Conservation (phyloP, 2,113 vertebrate genomes). For the Sapajus apella region DNA sequence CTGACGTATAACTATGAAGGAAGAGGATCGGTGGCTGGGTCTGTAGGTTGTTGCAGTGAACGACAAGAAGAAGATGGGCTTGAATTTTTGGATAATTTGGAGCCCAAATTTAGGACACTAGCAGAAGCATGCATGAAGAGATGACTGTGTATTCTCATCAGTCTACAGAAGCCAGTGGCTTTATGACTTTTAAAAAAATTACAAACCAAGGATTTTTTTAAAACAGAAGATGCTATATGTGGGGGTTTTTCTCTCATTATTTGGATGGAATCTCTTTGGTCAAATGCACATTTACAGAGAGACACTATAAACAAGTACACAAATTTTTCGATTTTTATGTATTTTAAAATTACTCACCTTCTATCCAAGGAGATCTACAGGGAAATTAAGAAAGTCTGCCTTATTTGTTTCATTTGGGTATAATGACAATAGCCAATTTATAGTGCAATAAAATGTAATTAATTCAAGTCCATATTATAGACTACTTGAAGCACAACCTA, state of each 20-base stretch:
- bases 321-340: background rate
- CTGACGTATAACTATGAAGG: slow-evolving; percentile 91
- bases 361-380: background rate
- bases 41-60: slow-evolving; percentile 93
- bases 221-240: slow-evolving; percentile 54
- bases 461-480: background rate
- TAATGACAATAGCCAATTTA: background rate
- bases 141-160: slow-evolving; percentile 70
- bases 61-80: slow-evolving; percentile 85
- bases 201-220: slow-evolving; percentile 45
- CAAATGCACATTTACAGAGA: slow-evolving; percentile 14
- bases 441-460: slow-evolving; percentile 5
- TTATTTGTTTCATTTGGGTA: slow-evolving; percentile 60
- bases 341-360: background rate
- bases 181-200: background rate
- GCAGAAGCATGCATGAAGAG: slow-evolving; percentile 87
- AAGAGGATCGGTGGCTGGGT: slow-evolving; percentile 89
- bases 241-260: background rate
- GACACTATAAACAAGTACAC: background rate
- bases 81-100: slow-evolving; percentile 92
- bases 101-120: slow-evolving; percentile 93
- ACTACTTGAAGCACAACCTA: background rate
- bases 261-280: slow-evolving; percentile 48
- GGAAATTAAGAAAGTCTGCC: background rate
- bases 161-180: slow-evolving; percentile 54